Base-by-base conservation (phyloP, 2,797 vertebrate species). In the Lithobates sylvaticus region DNA sequence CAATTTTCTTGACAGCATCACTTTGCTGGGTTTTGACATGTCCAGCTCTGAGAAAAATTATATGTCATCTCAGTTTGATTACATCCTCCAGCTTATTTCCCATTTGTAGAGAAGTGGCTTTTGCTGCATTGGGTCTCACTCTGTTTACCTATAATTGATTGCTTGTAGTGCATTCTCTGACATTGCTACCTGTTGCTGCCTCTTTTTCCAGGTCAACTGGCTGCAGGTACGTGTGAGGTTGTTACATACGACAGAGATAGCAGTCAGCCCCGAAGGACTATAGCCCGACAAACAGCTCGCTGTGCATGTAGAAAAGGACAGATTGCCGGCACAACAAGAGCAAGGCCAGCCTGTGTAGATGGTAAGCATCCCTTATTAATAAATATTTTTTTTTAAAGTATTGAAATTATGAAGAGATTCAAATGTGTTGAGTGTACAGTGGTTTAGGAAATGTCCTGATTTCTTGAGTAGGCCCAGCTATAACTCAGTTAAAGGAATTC, bases 241-340 rank as follows among this genome's bases (percentile, higher is more conserved):
- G 98, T 99, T 93, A 99, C 98, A 88, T 95, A 99, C 94, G 98
- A 99, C 97, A 96, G 96, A 93, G 98, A 99, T 93, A 99, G 97
- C 96, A 99, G 97, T 93, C 98, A 99, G 93, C 98, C 98, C 10
- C 96, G 97, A 93, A 96, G 98, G 95, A 99, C 98, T 88, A 98
- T 99, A 89, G 98, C 98, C 90, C 96, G 98, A 92, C 98, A 99
- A 95, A 99, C 98, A 10, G 98, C 98, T 86, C 97, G 98, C 95
- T 99, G 98, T 23, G 98, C 98, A 50, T 99, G 98, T 94, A 98
- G 97, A 93, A 99, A 97, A 94, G 98, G 98, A 92, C 98, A 99
- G 95, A 99, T 99, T 90, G 98, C 98, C 2, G 98, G 98, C 88
- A 99, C 98, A 89, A 99, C 97, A 88, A 96, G 98, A 95, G 98